Base-by-base conservation (phyloP, 1,140 invertebrate genomes). In the Temnothorax nylanderi region DNA sequence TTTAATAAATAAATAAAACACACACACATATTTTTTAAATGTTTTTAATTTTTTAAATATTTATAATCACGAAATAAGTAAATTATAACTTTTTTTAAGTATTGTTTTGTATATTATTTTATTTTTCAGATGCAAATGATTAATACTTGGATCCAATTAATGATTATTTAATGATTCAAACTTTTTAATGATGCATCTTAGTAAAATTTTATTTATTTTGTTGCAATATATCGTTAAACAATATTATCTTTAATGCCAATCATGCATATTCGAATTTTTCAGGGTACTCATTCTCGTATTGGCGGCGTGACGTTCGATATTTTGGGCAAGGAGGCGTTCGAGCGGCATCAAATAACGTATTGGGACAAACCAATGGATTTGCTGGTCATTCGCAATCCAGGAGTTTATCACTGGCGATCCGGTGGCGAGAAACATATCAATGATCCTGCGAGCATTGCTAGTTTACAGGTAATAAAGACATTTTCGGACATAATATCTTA, bases 341-440 rank as follows among this genome's bases (percentile, higher is more conserved):
- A 98, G 67, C 96, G 98, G 37, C 98, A 99, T 94, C 96, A 97
- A 64, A 96, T 98, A 3, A 97, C 98, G 0, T 99, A 98, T 92
- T 96, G 97, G 80, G 95, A 97, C 4, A 95, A 96, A 75, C 95
- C 96, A 76, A 95, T 96, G 49, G 99, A 99, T 93, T 96, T 96
- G 77, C 95, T 97, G 6, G 97, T 99, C 7, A 96, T 99, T 10
- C 97, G 98, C 81, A 99, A 99, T 96, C 98, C 99, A 51, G 99
- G 99, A 44, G 97, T 97, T 88, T 99, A 98, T 93, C 99, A 99
- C 95, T 99, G 99, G 99, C 96, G 99, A 92, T 97, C 97, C 87
- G 99, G 99, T 3, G 99, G 99, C 13, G 99, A 99, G 95, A 99
- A 99, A 91, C 99, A 99, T 95, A 98, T 99, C 90, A 99, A 99